Percentiles rank a stretch among this genome's conserved stretches.
Conservation (phyloP, 2,797 vertebrate species). For the Selene dorsalis region DNA sequence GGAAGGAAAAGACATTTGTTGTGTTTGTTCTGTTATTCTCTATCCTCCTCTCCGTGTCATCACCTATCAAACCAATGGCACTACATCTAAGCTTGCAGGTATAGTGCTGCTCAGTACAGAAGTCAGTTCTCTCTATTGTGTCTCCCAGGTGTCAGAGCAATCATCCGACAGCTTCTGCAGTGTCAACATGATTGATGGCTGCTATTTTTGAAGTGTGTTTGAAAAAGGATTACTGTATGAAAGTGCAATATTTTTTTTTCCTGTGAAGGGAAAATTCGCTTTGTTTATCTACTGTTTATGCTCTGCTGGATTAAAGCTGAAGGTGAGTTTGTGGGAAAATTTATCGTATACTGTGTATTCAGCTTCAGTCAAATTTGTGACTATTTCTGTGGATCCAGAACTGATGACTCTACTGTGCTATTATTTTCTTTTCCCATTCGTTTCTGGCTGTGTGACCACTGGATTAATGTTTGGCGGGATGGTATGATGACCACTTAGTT, state of each 20-base stretch:
- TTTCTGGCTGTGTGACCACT: too few relatives aligned
- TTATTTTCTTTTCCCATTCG: too few relatives aligned
- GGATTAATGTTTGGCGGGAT: too few relatives aligned
- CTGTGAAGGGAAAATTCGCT: slow-evolving; percentile 29
- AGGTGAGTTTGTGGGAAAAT: slow-evolving; percentile 19
- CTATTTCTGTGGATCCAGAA: too few relatives aligned
- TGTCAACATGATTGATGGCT: neutral
- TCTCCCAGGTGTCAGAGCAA: slow-evolving; percentile 15
- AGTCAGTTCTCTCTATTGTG: neutral
- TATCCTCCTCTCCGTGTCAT: neutral
- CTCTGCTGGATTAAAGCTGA: slow-evolving; percentile 30
- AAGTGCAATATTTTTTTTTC: slow-evolving; percentile 18
- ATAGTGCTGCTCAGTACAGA: neutral
- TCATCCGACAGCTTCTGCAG: slow-evolving; percentile 15
- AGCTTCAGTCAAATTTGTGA: neutral
- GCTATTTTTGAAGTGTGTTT: slow-evolving; percentile 31
- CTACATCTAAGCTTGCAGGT: neutral
- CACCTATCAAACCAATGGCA: neutral
- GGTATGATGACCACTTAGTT: too few relatives aligned
- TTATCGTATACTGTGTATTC: neutral
- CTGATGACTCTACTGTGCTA: too few relatives aligned
- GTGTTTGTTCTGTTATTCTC: neutral
- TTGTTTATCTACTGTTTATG: slow-evolving; percentile 28
- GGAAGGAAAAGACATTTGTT: slow-evolving; percentile 1
- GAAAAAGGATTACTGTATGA: slow-evolving; percentile 18